phyloP scores from a whole-genome alignment of 2,888 invertebrate genomes.

The Branchipolynoe longqiensis region DNA sequence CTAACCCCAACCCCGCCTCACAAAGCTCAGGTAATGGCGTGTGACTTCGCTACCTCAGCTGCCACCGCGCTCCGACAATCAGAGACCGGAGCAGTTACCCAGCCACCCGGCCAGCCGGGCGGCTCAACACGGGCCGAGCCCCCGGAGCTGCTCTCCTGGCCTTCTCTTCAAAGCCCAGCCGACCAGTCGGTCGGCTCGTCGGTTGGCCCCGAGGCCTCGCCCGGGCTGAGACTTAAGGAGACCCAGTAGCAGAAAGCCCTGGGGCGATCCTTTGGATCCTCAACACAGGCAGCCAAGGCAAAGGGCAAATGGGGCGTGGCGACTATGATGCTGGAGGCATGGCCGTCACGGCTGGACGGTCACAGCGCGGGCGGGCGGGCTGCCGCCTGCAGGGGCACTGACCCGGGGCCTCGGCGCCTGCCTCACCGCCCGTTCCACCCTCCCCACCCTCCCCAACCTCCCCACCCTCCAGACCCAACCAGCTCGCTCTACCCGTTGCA shows the following conservation, averaged over 20 bases:
- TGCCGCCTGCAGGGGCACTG: neutral
- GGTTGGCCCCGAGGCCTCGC: neutral
- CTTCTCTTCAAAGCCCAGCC: too few relatives aligned
- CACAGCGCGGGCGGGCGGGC: constrained; percentile 17
- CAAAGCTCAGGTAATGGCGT: constrained; percentile 31
- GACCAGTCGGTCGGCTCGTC: constrained; percentile 2
- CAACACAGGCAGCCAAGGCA: too few relatives aligned
- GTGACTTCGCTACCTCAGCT: neutral
- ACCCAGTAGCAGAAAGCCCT: neutral
- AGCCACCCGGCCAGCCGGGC: neutral
- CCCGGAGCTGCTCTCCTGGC: neutral
- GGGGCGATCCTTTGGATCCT: constrained; percentile 31
- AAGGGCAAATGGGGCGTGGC: constrained; percentile 28
- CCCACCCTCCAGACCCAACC: neutral
- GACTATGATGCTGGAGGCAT: constrained; percentile 49
- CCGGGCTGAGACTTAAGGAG: neutral
- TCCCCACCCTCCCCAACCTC: constrained; percentile 3
- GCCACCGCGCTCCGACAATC: constrained; percentile 17
- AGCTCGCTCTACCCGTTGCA: neutral
- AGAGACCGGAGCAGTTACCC: neutral
- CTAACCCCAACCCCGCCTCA: too few relatives aligned
- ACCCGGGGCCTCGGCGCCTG: neutral
- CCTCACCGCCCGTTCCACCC: neutral
- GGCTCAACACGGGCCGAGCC: neutral
- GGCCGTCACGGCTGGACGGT: constrained; percentile 46